Percentiles rank a stretch among this genome's conserved stretches.
Conservation (phyloP, 2,113 vertebrate species). For the Marmota monax region DNA sequence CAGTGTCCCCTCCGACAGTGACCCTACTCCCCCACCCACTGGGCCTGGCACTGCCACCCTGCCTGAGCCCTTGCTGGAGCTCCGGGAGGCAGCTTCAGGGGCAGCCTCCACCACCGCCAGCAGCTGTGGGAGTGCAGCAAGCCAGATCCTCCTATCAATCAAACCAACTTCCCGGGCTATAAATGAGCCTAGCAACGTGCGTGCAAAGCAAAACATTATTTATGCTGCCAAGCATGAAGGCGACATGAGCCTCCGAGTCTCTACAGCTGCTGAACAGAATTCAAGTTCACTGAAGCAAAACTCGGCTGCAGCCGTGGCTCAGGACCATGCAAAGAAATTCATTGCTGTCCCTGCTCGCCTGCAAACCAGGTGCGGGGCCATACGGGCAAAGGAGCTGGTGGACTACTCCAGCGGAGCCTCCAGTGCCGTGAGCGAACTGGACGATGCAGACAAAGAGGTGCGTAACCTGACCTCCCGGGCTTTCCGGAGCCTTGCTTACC, state of each 20-base stretch:
- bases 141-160: constrained; percentile 98
- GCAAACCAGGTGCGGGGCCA: constrained; percentile 90
- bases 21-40: constrained; percentile 85
- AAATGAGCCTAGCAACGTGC: constrained; percentile 93
- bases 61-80: constrained; percentile 55
- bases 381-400: constrained; percentile 85
- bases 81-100: constrained; percentile 49
- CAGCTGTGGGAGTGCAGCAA: constrained; percentile 86
- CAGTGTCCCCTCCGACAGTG: constrained; percentile 90
- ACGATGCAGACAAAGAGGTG: constrained; percentile 98
- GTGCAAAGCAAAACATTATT: constrained; percentile 89
- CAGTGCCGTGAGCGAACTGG: constrained; percentile 96
- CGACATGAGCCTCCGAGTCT: constrained; percentile 91
- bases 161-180: constrained; percentile 94
- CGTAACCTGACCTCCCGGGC: constrained; percentile 94
- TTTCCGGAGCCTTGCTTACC: constrained; percentile 96
- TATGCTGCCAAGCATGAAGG: constrained; percentile 91
- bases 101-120: constrained; percentile 14
- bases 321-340: constrained; percentile 86
- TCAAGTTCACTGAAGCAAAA: constrained; percentile 82
- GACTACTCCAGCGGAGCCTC: constrained; percentile 94
- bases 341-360: constrained; percentile 90
- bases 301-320: constrained; percentile 83
- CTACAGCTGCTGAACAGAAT: constrained; percentile 86
- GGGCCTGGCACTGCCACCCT: constrained; percentile 83